phyloP scores from a whole-genome alignment of 1,140 invertebrate genomes.

The Drosophila seguyi region DNA sequence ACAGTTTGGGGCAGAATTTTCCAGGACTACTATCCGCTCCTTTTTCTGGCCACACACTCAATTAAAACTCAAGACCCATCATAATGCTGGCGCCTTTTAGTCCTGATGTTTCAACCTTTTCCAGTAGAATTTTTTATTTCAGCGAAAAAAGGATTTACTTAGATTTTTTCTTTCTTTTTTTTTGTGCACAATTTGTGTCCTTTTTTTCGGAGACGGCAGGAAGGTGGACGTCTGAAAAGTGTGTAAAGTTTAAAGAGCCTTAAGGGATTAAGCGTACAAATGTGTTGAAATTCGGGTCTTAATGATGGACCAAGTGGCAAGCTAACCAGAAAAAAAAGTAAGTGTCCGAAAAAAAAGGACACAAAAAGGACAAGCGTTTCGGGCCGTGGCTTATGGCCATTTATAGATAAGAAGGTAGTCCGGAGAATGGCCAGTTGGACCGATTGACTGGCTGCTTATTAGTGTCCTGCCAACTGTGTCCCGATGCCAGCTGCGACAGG shows the following conservation, averaged over 20 bases:
- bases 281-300: constrained; percentile 80
- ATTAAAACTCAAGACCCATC: constrained; percentile 84
- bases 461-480: constrained; percentile 53
- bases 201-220: constrained; percentile 9
- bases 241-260: constrained; percentile 85
- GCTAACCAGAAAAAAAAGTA: constrained; percentile 49
- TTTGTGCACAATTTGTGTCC: constrained; percentile 50
- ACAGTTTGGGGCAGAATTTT: constrained; percentile 64
- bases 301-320: constrained; percentile 54
- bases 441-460: constrained; percentile 75
- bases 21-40: constrained; percentile 13
- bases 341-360: constrained; percentile 32
- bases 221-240: constrained; percentile 63
- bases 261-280: constrained; percentile 83
- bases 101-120: constrained; percentile 78
- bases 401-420: constrained; percentile 78
- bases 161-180: constrained; percentile 44
- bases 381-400: constrained; percentile 74
- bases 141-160: constrained; percentile 71
- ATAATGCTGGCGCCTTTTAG: constrained; percentile 80
- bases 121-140: constrained; percentile 39
- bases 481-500: constrained; percentile 64
- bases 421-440: constrained; percentile 30
- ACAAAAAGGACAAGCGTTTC: constrained; percentile 60
- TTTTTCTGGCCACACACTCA: constrained; percentile 67